Base-by-base conservation (phyloP, 1,140 invertebrate genomes). In the Agrilus planipennis region DNA sequence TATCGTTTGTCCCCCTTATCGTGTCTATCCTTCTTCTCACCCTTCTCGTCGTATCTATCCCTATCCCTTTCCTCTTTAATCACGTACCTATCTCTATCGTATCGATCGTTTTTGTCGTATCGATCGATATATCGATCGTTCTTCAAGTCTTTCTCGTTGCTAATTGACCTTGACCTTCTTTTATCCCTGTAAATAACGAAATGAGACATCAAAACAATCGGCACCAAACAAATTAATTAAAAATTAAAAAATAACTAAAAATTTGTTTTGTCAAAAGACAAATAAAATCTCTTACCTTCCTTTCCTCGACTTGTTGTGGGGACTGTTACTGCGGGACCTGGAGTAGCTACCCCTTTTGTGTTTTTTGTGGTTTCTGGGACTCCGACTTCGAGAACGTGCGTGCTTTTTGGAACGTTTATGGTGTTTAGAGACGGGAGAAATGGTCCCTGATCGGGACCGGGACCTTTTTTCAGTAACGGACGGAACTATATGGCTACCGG, bases 341-440 rank as follows among this genome's bases (percentile, higher is more conserved):
- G 70, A 70, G 39, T 69, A 65, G 42, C 61, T 70, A 16, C 59
- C 53, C 15, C 68, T 69, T 20, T 73, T 73, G 39, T 70, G 69
- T 23, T 69, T 62, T 41, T 60, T 58, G 21, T 63, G 18, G 57
- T 68, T 53, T 58, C 49, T 36, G 52, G 65, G 42, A 52, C 63
- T n/a, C 49, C 62, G 40, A 61, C 69, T 70, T 4, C 66, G 54
- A 7, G 68, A 66, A 35, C 68, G 53, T 39, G 64, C 61, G 36
- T 67, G 65, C 32, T 69, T 70, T 46, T 65, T 65, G 10, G 52
- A 51, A 30, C 61, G 49, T 50, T 65, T 66, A 25, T 55, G 48
- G 32, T 54, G 50, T 37, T 57, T 64, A 18, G 16, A 64, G 10
- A 53, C 45, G 1, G 61, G 61, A 19, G 56, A 63, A 12, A 61